Conservation (phyloP, 2,888 invertebrate species). For the Cerastis leucographa region DNA sequence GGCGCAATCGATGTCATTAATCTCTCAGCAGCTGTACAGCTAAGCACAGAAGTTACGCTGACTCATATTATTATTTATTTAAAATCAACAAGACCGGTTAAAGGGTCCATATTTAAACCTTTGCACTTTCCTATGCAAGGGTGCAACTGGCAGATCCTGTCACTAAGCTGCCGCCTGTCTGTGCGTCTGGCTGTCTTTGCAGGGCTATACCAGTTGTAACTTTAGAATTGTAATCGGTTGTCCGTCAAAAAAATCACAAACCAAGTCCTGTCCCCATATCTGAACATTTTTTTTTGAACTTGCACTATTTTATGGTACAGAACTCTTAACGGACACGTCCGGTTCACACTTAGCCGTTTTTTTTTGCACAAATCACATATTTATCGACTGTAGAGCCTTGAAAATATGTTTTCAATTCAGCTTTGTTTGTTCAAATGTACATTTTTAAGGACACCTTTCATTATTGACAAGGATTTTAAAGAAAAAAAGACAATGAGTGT, state of each 20-base stretch:
- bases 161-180: not conserved
- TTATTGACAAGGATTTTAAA: conserved; percentile 86
- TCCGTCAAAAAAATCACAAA: not conserved
- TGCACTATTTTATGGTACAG: not conserved
- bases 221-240: not conserved
- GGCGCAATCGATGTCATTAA: conserved; percentile 44
- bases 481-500: conserved; percentile 84
- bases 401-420: conserved; percentile 72
- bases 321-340: not conserved
- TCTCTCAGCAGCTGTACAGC: conserved; percentile 33
- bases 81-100: not conserved
- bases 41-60: conserved; percentile 37
- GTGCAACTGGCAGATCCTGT: not conserved
- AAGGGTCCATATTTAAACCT: not conserved
- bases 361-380: not conserved
- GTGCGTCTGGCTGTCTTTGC: not conserved
- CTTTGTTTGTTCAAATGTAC: conserved; percentile 84
- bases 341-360: not conserved
- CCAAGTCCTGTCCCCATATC: not conserved
- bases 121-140: not conserved
- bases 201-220: not conserved
- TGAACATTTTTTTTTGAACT: not conserved
- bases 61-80: conserved; percentile 9
- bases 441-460: conserved; percentile 84
- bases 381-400: conserved; percentile 44